phyloP scores from a whole-genome alignment of 2,113 vertebrate genomes.

The Pterocles burchelli region DNA sequence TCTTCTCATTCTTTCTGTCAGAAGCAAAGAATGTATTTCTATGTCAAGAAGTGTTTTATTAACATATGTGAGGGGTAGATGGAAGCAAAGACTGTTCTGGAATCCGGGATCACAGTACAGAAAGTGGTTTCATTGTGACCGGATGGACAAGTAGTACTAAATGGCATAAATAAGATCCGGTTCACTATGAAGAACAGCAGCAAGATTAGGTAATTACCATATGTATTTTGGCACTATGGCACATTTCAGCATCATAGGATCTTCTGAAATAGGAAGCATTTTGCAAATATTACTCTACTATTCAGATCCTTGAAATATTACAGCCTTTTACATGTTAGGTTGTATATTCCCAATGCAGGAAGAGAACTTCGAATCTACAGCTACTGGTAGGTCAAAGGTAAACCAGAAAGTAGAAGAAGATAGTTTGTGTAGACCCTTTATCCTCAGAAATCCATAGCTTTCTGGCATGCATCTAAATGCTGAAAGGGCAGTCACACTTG shows the following conservation, averaged over 20 bases:
- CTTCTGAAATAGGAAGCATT: neutral
- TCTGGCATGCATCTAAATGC: neutral
- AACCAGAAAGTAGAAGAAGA: neutral
- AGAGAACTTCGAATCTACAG: neutral
- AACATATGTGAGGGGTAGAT: neutral
- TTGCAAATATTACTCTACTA: neutral
- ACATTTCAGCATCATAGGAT: neutral
- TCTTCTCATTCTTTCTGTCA: neutral
- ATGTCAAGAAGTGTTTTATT: neutral
- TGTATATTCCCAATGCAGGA: neutral
- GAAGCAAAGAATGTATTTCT: neutral
- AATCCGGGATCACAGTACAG: neutral
- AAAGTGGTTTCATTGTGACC: neutral
- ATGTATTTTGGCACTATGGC: neutral
- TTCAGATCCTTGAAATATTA: neutral
- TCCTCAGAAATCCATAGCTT: neutral
- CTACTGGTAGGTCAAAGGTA: neutral
- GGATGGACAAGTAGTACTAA: neutral
- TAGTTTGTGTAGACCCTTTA: neutral
- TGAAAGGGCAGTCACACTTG: fast-evolving
- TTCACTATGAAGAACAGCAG: neutral
- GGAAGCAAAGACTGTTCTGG: neutral
- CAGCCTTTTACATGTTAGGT: neutral
- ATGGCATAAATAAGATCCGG: neutral
- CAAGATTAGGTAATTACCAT: neutral